Base-by-base conservation (phyloP, 2,888 invertebrate genomes). In the Nemoura dubitans region DNA sequence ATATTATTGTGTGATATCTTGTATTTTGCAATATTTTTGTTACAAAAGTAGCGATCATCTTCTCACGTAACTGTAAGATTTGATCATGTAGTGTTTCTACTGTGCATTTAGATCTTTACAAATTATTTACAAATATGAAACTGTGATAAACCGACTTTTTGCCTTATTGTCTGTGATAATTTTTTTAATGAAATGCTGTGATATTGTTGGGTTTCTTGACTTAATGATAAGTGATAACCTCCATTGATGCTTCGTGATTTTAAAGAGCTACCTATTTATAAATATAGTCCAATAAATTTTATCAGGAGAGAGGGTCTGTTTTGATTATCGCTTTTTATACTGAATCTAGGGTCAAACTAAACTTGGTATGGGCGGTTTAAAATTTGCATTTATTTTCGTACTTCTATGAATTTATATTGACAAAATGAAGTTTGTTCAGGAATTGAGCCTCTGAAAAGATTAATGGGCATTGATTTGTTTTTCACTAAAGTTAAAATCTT, bases 111-210 rank as follows among this genome's bases (percentile, higher is more conserved):
- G 59, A 59, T 16, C 10, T 78, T 78, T 78, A 78, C 7, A 28
- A 78, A 78, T 78, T 2, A 78, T 78, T 28, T 78, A 78, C n/a
- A 26, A 78, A n/a, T n/a, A n/a, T n/a, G n/a, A n/a, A 78, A 78
- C n/a, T 59, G 59, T 59, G 59, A 59, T 59, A 59, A 16, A 21
- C 10, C 2, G 14, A 21, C 16, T 59, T 59, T 59, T 21, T 59
- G 21, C 59, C 29, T 78, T 78, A 26, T 78, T 78, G 29, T 78
- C 7, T 28, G 78, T 78, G 78, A 26, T 28, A 26, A 78, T 14
- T 14, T 78, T 3, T 25, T 5, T 21, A 76, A 36, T 36, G 10
- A 36, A 36, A 36, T 10, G 36, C 36, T 36, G 36, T 36, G 36
- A 36, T 36, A 6, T 36, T 3, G 36, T 6, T 10, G 36, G 36